Base-by-base conservation (phyloP, 2,888 invertebrate species). In the Rhimphoctona megacephalus region DNA sequence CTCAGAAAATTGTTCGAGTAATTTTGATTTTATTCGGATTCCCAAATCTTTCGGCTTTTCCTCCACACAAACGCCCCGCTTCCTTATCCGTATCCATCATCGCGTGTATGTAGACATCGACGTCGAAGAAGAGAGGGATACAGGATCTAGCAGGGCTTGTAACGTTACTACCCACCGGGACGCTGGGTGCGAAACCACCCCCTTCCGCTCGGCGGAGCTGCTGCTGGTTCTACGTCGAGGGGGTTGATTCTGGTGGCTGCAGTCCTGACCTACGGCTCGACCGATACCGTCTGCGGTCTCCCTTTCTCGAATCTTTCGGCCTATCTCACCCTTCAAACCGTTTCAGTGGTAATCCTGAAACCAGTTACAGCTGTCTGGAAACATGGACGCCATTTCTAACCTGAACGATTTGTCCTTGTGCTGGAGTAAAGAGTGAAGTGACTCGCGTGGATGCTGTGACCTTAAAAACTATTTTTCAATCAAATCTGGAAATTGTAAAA, bases 231-330 rank as follows among this genome's bases (percentile, higher is more conserved):
- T 66, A 84, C 86, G 81, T 81, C 83, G 85, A 83, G 80, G 83
- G 83, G 85, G 78, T 87, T 85, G 81, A 83, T 85, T 82, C 81
- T 78, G 85, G 85, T 83, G 81, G 80, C 85, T 78, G 85, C 87
- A 88, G 87, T 87, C 86, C 88, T 88, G 89, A 88, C 88, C 85
- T 88, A 86, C 84, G 88, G 85, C 84, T 89, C 85, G 87, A 70
- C 74, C 82, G 86, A 80, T 88, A 88, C 85, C 87, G 83, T 83
- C 81, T 83, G 81, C 81, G 84, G 72, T 83, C 85, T 86, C 84
- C 85, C 83, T 86, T 83, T 80, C 81, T 85, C 83, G 72, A 52
- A 70, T 83, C 82, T 84, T 83, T 61, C 74, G 61, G 83, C 82
- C 52, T 46, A 82, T 85, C 80, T 82, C 66, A 49, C 64, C 57